phyloP scores from a whole-genome alignment of 2,888 invertebrate genomes.

The Parnassius glacialis region DNA sequence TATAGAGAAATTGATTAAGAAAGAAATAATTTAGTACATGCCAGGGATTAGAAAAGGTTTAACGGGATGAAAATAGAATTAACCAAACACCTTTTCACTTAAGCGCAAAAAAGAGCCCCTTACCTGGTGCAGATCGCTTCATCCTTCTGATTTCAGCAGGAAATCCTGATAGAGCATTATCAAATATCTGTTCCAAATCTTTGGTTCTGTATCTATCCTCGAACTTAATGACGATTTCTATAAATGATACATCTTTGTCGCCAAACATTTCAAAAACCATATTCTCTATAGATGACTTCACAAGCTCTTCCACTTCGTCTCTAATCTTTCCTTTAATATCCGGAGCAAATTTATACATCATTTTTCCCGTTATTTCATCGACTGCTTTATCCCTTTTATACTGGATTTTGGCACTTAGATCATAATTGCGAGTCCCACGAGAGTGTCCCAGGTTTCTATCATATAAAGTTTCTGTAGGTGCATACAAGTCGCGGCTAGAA shows the following conservation, averaged over 20 bases:
- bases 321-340: constrained; percentile 42
- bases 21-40: too few relatives aligned
- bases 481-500: constrained; percentile 14
- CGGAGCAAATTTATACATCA: constrained; percentile 48
- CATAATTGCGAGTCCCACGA: not conserved
- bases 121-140: constrained; percentile 60
- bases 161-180: constrained; percentile 51
- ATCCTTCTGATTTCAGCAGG: constrained; percentile 45
- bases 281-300: constrained; percentile 42
- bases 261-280: constrained; percentile 58
- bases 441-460: not conserved
- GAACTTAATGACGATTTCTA: constrained; percentile 62
- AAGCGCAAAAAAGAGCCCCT: constrained; percentile 35
- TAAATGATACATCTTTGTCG: constrained; percentile 57
- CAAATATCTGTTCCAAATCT: constrained; percentile 54
- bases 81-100: not conserved
- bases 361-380: constrained; percentile 51
- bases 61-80: too few relatives aligned
- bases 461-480: constrained; percentile 8
- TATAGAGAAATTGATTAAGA: too few relatives aligned
- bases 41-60: too few relatives aligned
- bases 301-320: constrained; percentile 44
- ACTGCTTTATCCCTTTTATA: constrained; percentile 56
- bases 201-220: constrained; percentile 48
- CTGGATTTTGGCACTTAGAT: constrained; percentile 31